Base-by-base conservation (phyloP, 35 echinoderm and acorn worm species). In the Eucidaris tribuloides region DNA sequence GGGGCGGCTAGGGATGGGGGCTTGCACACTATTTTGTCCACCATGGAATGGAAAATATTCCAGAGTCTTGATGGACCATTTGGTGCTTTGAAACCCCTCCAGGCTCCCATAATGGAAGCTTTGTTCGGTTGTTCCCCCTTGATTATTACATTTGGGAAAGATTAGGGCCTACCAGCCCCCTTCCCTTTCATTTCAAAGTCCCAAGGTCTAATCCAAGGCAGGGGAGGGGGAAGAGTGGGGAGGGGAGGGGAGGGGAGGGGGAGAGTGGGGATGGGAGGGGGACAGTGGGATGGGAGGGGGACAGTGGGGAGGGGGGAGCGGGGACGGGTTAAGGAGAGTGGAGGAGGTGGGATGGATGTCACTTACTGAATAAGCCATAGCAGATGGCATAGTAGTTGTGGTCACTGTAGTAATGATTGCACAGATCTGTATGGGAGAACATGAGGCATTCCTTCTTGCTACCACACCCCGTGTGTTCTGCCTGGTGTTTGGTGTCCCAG, bases 351-450 rank as follows among this genome's bases (percentile, higher is more conserved):
- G 63, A 11, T 22, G 61, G 7, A 0, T 27, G 5, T 37, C 7
- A 85, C 90, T 88, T 40, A 99, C 96, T 84, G 20, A 99, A 66
- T 13, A 99, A 58, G n/a, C 91, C 81, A 90, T 99, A 91, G 50
- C 91, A 89, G 17, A 90, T 66, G 30, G 96, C 96, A 56, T 93
- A 99, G 70, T 99, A 99, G 70, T 99, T 99, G 61, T 99, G 96
- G 60, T 99, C 96, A 52, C 87, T 70, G 44, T 86, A 62, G 37
- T 93, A 81, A 29, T 79, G 81, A 24, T 80, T 99, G 38, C 96
- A 99, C 0, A 99, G 90, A 62, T 89, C 66, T 62, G 93, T 58
- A 23, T 87, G 62, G 56, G 82, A 90, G 83, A 99, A 99, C 9
- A 84, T 78, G 35, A 99, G 64, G 46, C 96, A 99, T 17, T 85